Evolutionary conservation across 2,797 vertebrate genomes (phyloP).

Genomic region (Hoplostethus mediterraneus): DNA sequence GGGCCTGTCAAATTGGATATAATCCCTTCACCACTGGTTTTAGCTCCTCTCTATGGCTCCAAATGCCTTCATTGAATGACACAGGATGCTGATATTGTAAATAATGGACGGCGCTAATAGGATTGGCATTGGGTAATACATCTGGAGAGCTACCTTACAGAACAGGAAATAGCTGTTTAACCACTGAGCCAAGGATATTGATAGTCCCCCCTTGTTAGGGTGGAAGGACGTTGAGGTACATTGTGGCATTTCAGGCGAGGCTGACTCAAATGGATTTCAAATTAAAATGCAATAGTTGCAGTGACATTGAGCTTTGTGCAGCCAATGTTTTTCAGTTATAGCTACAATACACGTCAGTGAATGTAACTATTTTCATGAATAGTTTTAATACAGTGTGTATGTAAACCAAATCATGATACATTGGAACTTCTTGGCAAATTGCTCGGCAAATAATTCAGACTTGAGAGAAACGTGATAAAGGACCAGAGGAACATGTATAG

Average conservation of each 20-base stretch:
- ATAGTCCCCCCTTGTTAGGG: conserved; percentile 55
- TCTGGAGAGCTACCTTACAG: conserved; percentile 56
- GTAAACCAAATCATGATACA: neutral
- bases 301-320: conserved; percentile 60
- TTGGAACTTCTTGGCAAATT: neutral
- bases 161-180: conserved; percentile 53
- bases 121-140: conserved; percentile 69
- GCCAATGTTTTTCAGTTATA: conserved; percentile 61
- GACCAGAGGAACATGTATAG: conserved; percentile 42
- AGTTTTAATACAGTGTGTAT: conserved; percentile 16
- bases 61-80: conserved; percentile 67
- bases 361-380: conserved; percentile 44
- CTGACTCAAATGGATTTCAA: conserved; percentile 53
- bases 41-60: conserved; percentile 48
- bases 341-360: conserved; percentile 56
- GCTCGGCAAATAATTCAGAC: neutral
- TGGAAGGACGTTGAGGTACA: conserved; percentile 36
- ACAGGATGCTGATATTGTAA: conserved; percentile 66
- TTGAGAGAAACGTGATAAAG: conserved; percentile 26
- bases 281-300: conserved; percentile 65
- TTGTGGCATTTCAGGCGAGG: conserved; percentile 46
- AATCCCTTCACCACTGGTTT: conserved; percentile 60
- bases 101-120: conserved; percentile 71
- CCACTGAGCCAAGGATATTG: conserved; percentile 55
- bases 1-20: conserved; percentile 69